A percentile compares a stretch with the other conserved stretches of the same genome.
Evolutionary conservation across 92 coral and sea anemone species (phyloP).

Genomic region (Palythoa caribaeorum): DNA sequence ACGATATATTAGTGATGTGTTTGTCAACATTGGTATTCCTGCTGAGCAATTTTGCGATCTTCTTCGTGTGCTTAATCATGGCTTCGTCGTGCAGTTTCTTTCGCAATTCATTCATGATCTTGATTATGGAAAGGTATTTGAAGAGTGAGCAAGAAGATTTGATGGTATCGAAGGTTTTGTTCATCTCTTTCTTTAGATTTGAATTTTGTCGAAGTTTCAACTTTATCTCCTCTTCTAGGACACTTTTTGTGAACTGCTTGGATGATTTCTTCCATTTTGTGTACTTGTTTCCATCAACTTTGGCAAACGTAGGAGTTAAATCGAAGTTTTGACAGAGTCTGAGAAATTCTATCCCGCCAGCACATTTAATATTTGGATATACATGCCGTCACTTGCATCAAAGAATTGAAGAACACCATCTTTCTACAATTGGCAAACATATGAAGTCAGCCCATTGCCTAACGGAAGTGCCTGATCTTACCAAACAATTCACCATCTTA

Average conservation of each 20-base stretch:
- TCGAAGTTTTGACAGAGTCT: background rate
- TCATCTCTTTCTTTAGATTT: background rate
- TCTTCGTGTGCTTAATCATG: background rate
- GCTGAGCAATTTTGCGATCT: background rate
- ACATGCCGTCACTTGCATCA: no score
- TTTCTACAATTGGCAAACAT: no score
- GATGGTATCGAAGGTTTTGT: background rate
- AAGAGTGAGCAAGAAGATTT: background rate
- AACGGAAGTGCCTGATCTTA: no score
- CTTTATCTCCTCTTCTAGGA: background rate
- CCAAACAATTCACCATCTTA: no score
- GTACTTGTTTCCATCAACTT: background rate
- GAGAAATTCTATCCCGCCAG: background rate
- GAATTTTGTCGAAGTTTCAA: background rate
- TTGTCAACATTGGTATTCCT: background rate
- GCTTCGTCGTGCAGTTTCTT: background rate
- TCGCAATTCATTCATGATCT: background rate
- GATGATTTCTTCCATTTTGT: conserved; percentile 2
- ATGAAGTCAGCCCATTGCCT: no score
- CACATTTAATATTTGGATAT: no score
- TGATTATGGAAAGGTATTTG: background rate
- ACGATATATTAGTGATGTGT: background rate
- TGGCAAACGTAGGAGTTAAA: background rate
- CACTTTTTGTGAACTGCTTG: background rate
- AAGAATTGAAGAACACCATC: no score